Evolutionary conservation across 1,140 invertebrate species (phyloP).

Genomic region (Aphelenchoides fujianensis): DNA sequence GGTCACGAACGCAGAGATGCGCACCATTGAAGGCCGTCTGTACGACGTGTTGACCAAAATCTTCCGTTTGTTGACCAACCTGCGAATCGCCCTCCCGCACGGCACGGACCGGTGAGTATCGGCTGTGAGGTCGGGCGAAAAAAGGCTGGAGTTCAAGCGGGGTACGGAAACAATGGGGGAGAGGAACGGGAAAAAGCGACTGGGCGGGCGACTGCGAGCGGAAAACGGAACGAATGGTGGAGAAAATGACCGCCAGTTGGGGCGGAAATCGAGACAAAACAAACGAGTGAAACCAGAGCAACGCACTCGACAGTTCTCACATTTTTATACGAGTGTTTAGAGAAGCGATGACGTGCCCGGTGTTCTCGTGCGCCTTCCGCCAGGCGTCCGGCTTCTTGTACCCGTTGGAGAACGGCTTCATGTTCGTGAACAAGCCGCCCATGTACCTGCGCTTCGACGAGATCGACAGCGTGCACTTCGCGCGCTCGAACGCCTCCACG

Average conservation of each 20-base stretch:
- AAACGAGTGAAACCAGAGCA: too few species aligned
- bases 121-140: background rate
- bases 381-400: slow-evolving; percentile 95
- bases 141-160: too few species aligned
- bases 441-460: slow-evolving; percentile 97
- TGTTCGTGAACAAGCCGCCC: slow-evolving; percentile 97
- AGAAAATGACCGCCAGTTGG: too few species aligned
- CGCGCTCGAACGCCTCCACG: slow-evolving; percentile 87
- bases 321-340: slow-evolving; percentile 67
- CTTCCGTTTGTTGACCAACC: slow-evolving; percentile 89
- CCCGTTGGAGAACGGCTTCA: slow-evolving; percentile 96
- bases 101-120: slow-evolving; percentile 83
- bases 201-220: too few species aligned
- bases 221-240: too few species aligned
- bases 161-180: too few species aligned
- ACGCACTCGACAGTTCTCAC: slow-evolving; percentile 22
- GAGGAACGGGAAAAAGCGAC: too few species aligned
- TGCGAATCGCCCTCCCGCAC: slow-evolving; percentile 90
- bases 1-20: slow-evolving; percentile 86
- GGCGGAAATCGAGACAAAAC: too few species aligned
- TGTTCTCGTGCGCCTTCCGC: slow-evolving; percentile 91
- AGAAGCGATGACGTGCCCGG: slow-evolving; percentile 63
- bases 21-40: slow-evolving; percentile 84
- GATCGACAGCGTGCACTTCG: slow-evolving; percentile 90
- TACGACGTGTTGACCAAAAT: slow-evolving; percentile 92